Base-by-base conservation (phyloP, 2,888 invertebrate species). In the Allolobophora icterica region DNA sequence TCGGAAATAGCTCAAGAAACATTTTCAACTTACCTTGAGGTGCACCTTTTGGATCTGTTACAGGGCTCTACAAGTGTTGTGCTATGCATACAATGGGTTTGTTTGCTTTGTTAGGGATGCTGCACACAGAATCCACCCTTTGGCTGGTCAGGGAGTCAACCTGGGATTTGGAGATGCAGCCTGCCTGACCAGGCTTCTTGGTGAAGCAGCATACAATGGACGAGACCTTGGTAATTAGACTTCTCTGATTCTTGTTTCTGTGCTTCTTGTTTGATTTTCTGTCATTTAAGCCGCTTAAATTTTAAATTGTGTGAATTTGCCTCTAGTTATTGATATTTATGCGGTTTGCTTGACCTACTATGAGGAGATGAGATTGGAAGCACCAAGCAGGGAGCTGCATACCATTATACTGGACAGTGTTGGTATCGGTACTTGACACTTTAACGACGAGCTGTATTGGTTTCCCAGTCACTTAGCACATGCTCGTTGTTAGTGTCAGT, bases 101-200 rank as follows among this genome's bases (percentile, higher is more conserved):
- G n/a, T 71, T 52, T 71, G 30, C 71, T 71, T 30, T 24, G 17
- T 97, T 97, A 99, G 96, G 21, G 96, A 96, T 95, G 96, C 96
- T 45, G 96, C 96, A 21, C 96, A 96, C 94, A 96, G 98, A 93
- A 97, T 99, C 35, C 99, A 99, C 96, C 99, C 99, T 0, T 95
- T 99, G 93, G 99, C 99, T 83, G 99, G 99, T 0, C 99, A 99
- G 96, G 99, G 99, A 17, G 98, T 99, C 0, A 99, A 99, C 96
- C 96, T 99, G 89, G 99, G 99, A 2, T 98, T 99, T 95, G 98
- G 98, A 17, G 99, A 99, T 96, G 97, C 98, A 0, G 96, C 96
- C 52, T 96, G 96, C 93, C 96, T 99, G n/a, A 96, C 97, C 0
- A 96, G 97, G 90, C 95, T 97, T 30, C 95, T 99, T 33, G 96